Evolutionary conservation across 2,113 vertebrate species (phyloP).

Genomic region (Gorsachius goisagi): DNA sequence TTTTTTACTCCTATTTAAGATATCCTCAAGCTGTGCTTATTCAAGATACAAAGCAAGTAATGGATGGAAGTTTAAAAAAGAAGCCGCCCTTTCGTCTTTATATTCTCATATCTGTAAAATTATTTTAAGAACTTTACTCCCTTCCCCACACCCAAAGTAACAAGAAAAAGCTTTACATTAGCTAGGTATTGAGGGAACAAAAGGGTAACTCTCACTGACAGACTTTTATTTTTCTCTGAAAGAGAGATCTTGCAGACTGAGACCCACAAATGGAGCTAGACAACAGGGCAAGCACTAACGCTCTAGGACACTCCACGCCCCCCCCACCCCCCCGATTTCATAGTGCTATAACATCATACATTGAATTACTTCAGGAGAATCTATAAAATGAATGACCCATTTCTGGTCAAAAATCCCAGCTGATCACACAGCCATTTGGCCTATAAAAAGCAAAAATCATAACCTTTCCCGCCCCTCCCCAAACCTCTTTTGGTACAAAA

Average conservation of each 20-base stretch:
- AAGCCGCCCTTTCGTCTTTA: background rate
- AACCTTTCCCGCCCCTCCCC: accelerated
- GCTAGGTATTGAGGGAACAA: background rate
- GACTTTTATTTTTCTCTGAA: background rate
- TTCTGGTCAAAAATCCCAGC: slow-evolving; percentile 31
- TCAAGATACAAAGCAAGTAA: background rate
- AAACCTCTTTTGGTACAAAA: background rate
- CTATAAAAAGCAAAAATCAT: background rate
- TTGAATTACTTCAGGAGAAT: background rate
- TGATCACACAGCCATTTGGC: background rate
- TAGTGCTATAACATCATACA: background rate
- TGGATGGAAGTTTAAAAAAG: background rate
- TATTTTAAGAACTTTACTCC: background rate
- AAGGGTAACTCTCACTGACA: background rate
- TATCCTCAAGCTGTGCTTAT: background rate
- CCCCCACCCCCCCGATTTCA: accelerated
- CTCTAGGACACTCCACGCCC: background rate
- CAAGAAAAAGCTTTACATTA: background rate
- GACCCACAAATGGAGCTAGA: background rate
- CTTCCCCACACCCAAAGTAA: background rate
- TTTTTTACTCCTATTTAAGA: background rate
- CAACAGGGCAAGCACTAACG: background rate
- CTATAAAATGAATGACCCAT: slow-evolving; percentile 19
- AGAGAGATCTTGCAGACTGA: background rate
- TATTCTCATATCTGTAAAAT: background rate